Base-by-base conservation (phyloP, 2,888 invertebrate species). In the Deilephila elpenor region DNA sequence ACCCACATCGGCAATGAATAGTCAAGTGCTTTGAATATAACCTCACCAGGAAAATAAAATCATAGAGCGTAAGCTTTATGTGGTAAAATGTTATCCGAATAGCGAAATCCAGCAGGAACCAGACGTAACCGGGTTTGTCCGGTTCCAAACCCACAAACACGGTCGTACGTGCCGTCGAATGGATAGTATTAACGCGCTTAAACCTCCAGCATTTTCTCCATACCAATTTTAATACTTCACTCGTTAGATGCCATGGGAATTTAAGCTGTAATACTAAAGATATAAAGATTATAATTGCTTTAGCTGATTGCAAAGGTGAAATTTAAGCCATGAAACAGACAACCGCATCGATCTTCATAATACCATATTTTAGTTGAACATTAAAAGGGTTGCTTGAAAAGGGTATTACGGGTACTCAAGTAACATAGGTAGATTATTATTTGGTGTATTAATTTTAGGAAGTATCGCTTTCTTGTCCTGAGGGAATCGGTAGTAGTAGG, bases 141-240 rank as follows among this genome's bases (percentile, higher is more conserved):
- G 61, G 6, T 25, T 61, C 71, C 44, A 11, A 19, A 29, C n/a
- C 71, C 8, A 7, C 44, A 29, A 71, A 25, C 61, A 37, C 61
- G 6, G 20, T 5, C 61, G 53, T 61, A 53, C 71, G 71, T 62
- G 71, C 44, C 44, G 20, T 7, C 11, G 53, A 62, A 72, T 53
- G 53, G 53, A 32, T 51, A 14, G 32, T 62, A 61, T 53, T 72
- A 72, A 61, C 32, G 14, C 44, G 5, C 3, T 20, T 25, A 51
- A 51, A 51, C 14, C 44, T 25, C 25, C 20, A 64, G 2, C 8
- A 44, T 17, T 25, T 37, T 44, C 17, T 51, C 29, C 20, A 14
- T 51, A 11, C 20, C 7, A 34, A 64, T 25, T 51, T 64, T 64
- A 44, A 64, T 64, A 62, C 34, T 37, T 20, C 44, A 44, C 7